Evolutionary conservation across 2,113 vertebrate species (phyloP), one percentile per base, ranked within the genome.

Genomic region (Seriola aureovittata): DNA sequence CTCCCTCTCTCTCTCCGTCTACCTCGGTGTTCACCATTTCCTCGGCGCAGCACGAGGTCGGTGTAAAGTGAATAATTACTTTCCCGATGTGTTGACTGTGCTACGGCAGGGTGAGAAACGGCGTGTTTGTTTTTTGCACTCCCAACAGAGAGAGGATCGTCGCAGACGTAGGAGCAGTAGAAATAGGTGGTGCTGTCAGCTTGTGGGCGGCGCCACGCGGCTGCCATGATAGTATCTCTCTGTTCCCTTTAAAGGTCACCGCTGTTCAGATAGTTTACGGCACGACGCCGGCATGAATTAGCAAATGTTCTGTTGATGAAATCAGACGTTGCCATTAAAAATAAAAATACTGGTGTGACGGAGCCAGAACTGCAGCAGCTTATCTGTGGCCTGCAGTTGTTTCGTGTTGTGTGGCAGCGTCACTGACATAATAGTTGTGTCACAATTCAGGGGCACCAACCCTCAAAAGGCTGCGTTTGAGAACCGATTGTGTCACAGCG

Each of bases 11-110:
- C n/a, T 55, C 13, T 71, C 36, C 46, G 7, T 64, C 66, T 71
- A 36, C 60, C 36, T 60, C 21, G 8, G 19, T 52, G n/a, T 44
- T 68, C 16, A 16, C 9, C 29, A 14, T 72, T 19, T 14, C 6
- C 36, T 40, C 44, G 67, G 23, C 60, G 13, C 71, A 71, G 38
- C 42, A 34, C 0, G 32, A 64, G 32, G 64, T 29, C n/a, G 3
- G 36, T 9, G 55, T n/a, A n/a, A 78, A 78, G 63, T 74, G 42
- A 65, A 70, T 66, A 29, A 64, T 70, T 78, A 72, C 44, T 87
- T 29, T 80, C 55, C 10, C 16, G 7, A 71, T 46, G 68, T 69
- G 54, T 44, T 36, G 12, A 48, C 66, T 63, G 48, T 11, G 17
- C 38, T 38, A 4, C 34, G 54, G 10, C 44, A 44, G 29, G 57